Evolutionary conservation across 2,888 invertebrate species (phyloP), one percentile per base, ranked within the genome.

Genomic region (Perithous albicinctus): DNA sequence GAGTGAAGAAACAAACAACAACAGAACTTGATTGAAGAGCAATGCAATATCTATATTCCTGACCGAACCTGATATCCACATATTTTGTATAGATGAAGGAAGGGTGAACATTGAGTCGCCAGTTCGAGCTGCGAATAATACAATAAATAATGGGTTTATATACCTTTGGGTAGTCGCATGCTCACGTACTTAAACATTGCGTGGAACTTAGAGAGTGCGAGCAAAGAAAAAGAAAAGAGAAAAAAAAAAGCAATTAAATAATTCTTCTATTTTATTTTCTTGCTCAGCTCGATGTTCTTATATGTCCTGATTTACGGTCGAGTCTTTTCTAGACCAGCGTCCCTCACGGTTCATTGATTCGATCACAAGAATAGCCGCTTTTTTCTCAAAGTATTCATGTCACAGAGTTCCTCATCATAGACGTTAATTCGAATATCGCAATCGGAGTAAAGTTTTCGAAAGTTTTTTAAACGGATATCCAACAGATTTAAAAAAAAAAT

Each of bases 21-120:
- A 41, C 43, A 69, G 29, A 76, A 75, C 46, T 69, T 72, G 66
- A 63, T 56, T 56, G 26, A 15, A 64, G 32, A 78, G 59, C 73
- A 73, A 66, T 72, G 41, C 66, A 61, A 59, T 67, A 87, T 88
- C 81, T 87, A 83, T 87, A 86, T 80, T 85, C 88, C 87, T 83
- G 86, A 84, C 88, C 91, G 90, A 91, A 91, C 91, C 91, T 91
- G 91, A 88, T 84, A 88, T 90, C 90, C 90, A 89, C 87, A 88
- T 86, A 89, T 88, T 88, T 91, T 89, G 91, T 89, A 91, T 89
- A 87, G 88, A 89, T 85, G 87, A 87, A 86, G 91, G 89, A 84
- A 91, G 88, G 86, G 89, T 88, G 88, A 89, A 90, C 87, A 89
- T 87, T 89, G 89, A 87, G 87, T 89, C 89, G 88, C 90, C 91